phyloP scores from a whole-genome alignment of 2,797 vertebrate genomes.

The Malacoraja senta region DNA sequence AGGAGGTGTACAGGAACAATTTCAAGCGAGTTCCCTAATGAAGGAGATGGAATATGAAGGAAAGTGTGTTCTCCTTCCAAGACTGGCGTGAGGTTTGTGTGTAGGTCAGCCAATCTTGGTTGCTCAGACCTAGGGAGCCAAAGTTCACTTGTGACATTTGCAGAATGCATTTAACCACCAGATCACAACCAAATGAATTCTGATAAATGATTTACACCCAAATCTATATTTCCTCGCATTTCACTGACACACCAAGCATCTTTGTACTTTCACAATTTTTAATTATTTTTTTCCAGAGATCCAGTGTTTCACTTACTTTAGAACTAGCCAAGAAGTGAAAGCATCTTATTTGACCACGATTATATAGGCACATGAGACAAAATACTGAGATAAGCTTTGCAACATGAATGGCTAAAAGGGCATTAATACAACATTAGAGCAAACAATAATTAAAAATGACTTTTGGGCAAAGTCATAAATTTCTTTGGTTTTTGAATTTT shows the following conservation, averaged over 20 bases:
- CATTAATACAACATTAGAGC: background rate
- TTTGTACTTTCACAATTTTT: background rate
- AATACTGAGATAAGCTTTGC: background rate
- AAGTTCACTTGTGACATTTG: background rate
- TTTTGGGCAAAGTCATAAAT: constrained; percentile 4
- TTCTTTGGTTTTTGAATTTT: constrained; percentile 26
- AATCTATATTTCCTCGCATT: background rate
- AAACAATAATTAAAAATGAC: background rate
- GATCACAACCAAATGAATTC: background rate
- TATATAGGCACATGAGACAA: background rate
- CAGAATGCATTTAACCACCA: background rate
- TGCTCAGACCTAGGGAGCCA: background rate
- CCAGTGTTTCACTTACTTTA: background rate
- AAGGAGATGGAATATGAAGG: background rate
- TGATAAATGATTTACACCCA: background rate
- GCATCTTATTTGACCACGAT: background rate
- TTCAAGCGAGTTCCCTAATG: background rate
- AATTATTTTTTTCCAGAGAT: background rate
- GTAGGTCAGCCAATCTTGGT: background rate
- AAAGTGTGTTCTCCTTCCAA: background rate
- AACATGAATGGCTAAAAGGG: background rate
- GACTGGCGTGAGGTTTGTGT: background rate
- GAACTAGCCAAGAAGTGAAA: background rate
- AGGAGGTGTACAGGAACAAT: background rate
- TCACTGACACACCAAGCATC: background rate